Conservation (phyloP, 2,888 invertebrate species). For the Cheilosia impressa region DNA sequence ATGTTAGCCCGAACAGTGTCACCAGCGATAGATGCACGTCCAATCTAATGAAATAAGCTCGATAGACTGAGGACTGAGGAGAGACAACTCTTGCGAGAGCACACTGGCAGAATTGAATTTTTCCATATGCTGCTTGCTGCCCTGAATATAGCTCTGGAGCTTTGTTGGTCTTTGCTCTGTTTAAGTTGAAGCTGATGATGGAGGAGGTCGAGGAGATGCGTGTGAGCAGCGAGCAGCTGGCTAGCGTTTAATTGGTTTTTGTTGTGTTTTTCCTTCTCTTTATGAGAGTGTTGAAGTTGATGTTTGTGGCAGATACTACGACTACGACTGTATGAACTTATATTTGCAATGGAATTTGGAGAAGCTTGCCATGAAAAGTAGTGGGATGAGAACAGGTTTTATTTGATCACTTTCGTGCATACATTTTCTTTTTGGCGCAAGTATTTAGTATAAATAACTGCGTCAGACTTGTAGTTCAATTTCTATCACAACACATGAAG, state of each 20-base stretch:
- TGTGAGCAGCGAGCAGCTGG: conserved; percentile 15
- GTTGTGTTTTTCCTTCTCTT: conserved; percentile 37
- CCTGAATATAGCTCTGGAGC: conserved; percentile 55
- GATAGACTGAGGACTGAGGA: conserved; percentile 67
- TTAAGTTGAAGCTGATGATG: conserved; percentile 49
- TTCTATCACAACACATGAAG: conserved; percentile 4
- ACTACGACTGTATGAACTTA: conserved; percentile 8
- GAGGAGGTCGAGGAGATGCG: conserved; percentile 40
- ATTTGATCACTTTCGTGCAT: conserved; percentile 3
- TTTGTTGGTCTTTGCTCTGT: conserved; percentile 66
- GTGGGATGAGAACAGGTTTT: conserved; percentile 69
- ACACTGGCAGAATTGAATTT: conserved; percentile 48
- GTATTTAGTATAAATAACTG: not conserved
- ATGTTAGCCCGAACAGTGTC: conserved; percentile 14
- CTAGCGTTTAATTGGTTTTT: conserved; percentile 35
- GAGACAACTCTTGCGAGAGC: conserved; percentile 52
- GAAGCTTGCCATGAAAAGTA: conserved; percentile 48
- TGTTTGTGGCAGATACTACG: conserved; percentile 5
- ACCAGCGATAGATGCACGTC: conserved; percentile 58
- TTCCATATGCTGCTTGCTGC: conserved; percentile 31
- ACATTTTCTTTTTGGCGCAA: conserved; percentile 7
- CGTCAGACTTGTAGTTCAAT: conserved; percentile 1
- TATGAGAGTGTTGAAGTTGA: conserved; percentile 20
- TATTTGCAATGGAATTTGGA: conserved; percentile 62
- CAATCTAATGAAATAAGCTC: conserved; percentile 66